Base-by-base conservation (phyloP, 37 sponge, comb jelly and placozoan genomes). In the Dysidea cf. avara region DNA sequence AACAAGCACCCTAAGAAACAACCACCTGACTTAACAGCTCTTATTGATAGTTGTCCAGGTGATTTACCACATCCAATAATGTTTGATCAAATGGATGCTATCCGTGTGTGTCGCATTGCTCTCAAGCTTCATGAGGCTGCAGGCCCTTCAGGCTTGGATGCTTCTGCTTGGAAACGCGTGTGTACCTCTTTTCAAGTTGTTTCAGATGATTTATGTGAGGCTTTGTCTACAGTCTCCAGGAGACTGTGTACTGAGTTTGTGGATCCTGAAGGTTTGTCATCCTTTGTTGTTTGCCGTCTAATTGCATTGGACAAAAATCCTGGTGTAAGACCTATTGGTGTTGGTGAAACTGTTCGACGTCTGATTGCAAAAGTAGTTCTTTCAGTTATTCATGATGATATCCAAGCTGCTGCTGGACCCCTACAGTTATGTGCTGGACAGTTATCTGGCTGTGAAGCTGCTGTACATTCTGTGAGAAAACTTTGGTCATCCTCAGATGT, bases 291-390 rank as follows among this genome's bases (percentile, higher is more conserved):
- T 11, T 34, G 74, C 25, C 35, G 38, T 5, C 59, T 72, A 31
- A 72, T 72, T 20, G 59, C 74, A 33, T 34, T 72, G 38, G 74
- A 54, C 58, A 72, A 72, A 33, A 56, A 61, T 34, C 74, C 60
- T 20, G 74, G 59, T 56, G 59, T 53, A 13, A 16, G 66, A 9
- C 66, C 66, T 39, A 34, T 65, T 35, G 66, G 66, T 36, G 21
- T 65, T 14, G 66, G 66, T 5, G 66, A 17, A 39, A 39, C 43
- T 37, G n/a, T 39, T 34, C 16, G 66, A 14, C 39, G 38, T 17
- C 2, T 65, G n/a, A 65, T 65, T 24, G 33, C 39, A 26, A 54
- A 56, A 11, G 74, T 38, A 2, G 40, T 72, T 30, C 25, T 54
- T 7, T 24, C 22, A 16, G 22, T 57, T 36, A 22, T 72, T 21